Percentiles rank a stretch among this genome's conserved stretches.
Conservation (phyloP, 2,113 vertebrate genomes). For the Cyanoderma ruficeps region DNA sequence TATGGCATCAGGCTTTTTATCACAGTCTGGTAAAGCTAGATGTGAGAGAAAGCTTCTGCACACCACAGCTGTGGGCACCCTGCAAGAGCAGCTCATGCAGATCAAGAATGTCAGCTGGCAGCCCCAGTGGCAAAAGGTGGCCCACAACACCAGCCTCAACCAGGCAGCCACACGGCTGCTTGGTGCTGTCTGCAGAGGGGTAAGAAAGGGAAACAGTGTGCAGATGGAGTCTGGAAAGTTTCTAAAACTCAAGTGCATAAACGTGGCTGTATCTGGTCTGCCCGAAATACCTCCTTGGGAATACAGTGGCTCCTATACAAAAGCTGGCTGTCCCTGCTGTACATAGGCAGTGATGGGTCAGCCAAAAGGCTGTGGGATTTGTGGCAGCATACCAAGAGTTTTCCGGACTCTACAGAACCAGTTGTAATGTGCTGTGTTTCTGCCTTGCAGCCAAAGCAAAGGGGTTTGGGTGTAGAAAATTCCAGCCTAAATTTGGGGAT, state of each 20-base stretch:
- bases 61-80: not conserved
- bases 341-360: not conserved
- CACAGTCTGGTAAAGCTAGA: not conserved
- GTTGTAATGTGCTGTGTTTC: not conserved
- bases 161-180: not conserved
- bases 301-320: not conserved
- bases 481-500: conserved; percentile 10
- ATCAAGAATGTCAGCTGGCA: not conserved
- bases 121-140: not conserved
- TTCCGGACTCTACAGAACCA: not conserved
- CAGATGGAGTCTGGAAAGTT: not conserved
- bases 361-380: conserved; percentile 44
- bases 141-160: not conserved
- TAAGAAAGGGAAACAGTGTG: not conserved
- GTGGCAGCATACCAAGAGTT: conserved; percentile 18
- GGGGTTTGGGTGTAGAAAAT: conserved; percentile 1
- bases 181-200: not conserved
- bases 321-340: not conserved
- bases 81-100: not conserved
- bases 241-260: conserved; percentile 16
- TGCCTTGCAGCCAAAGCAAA: not conserved
- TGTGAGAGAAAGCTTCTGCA: not conserved
- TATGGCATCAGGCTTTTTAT: not conserved
- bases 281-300: conserved; percentile 9
- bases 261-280: not conserved